Conservation (phyloP, 2,797 vertebrate genomes). For the Amazona finschi region DNA sequence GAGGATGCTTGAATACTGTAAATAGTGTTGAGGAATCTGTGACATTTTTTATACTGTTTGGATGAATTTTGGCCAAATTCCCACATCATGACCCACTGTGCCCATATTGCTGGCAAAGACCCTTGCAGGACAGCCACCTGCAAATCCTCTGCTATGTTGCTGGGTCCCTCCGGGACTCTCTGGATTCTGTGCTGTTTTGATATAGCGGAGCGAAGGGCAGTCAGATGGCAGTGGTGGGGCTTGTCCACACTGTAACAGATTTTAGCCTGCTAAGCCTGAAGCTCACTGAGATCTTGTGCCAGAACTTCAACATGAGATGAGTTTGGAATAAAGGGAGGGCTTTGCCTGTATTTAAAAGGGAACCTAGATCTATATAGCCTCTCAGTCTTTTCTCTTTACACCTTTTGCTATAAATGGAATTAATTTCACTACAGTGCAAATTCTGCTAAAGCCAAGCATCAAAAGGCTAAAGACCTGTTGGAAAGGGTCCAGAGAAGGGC, state of each 20-base stretch:
- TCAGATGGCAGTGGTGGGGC: neutral
- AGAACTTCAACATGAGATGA: neutral
- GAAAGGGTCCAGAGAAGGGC: neutral
- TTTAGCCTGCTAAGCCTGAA: neutral
- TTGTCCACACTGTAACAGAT: neutral
- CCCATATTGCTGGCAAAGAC: neutral
- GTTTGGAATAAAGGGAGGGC: neutral
- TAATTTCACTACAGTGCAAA: neutral
- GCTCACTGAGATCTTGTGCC: neutral
- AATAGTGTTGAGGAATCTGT: neutral
- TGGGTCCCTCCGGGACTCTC: neutral
- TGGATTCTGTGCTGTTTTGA: neutral
- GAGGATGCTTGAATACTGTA: neutral
- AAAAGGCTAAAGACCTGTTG: neutral
- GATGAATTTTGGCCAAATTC: neutral
- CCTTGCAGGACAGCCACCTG: neutral
- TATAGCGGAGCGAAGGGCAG: neutral
- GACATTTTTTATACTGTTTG: neutral
- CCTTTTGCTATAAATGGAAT: neutral
- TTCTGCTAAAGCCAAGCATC: neutral
- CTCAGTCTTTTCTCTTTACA: neutral
- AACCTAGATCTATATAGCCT: neutral
- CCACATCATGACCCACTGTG: neutral
- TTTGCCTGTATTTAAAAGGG: neutral
- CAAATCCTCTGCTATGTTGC: neutral